Percentiles rank a stretch among this genome's conserved stretches.
phyloP scores from a whole-genome alignment of 37 sponge, comb jelly and placozoan species.

The Mnemiopsis leidyi region DNA sequence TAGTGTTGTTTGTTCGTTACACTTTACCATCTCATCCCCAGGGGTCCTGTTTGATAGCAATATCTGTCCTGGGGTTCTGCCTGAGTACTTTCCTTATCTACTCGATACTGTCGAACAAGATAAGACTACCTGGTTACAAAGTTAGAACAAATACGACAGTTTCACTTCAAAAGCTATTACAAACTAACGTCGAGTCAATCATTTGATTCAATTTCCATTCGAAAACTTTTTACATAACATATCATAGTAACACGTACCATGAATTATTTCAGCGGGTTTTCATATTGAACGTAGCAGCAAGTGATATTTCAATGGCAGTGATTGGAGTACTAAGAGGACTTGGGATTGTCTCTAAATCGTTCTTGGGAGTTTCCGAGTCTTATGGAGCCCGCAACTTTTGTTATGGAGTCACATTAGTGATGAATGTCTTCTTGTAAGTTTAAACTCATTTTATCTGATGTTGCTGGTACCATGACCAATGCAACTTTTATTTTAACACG shows the following conservation, averaged over 20 bases:
- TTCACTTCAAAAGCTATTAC: too few relatives aligned
- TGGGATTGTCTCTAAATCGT: background rate
- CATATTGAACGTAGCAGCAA: background rate
- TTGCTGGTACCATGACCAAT: too few relatives aligned
- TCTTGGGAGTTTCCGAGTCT: background rate
- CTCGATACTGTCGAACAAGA: background rate
- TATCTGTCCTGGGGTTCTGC: background rate
- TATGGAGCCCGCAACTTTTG: background rate
- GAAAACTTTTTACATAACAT: too few relatives aligned
- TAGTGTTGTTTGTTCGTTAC: background rate
- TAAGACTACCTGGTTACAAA: background rate
- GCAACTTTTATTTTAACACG: too few relatives aligned
- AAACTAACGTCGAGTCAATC: too few relatives aligned
- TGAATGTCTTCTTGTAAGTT: background rate
- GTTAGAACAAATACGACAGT: background rate
- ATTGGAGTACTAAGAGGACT: constrained; percentile 16
- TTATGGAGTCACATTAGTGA: background rate
- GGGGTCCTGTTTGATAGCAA: background rate
- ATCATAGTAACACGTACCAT: too few relatives aligned
- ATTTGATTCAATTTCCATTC: too few relatives aligned
- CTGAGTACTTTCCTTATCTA: background rate
- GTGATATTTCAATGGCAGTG: background rate
- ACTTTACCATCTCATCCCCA: background rate
- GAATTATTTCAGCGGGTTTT: constrained; percentile 19
- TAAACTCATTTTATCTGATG: too few relatives aligned